Percentiles rank a stretch among this genome's conserved stretches.
These are phyloP conservation scores for Beris chalybata DNA, from an alignment of 2,888 invertebrate species.

Conservation along the genomic window DNA sequence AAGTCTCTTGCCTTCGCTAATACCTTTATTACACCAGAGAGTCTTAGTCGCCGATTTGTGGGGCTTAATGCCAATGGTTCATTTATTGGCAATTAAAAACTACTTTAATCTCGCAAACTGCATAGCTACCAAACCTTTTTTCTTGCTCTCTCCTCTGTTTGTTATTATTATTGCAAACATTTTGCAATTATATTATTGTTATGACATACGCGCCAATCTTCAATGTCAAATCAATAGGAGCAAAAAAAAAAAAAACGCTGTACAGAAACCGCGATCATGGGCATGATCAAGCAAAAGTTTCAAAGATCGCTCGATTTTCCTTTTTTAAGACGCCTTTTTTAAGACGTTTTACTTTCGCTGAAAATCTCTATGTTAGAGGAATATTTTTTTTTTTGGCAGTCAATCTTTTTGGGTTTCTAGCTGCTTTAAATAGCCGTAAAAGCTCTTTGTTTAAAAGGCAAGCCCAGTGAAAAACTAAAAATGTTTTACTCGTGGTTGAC, in stretches of 20 bases:
- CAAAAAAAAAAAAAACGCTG: not conserved
- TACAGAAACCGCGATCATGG: constrained; percentile 8
- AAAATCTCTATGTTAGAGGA: not conserved
- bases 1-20: no score
- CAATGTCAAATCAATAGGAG: constrained; percentile 24
- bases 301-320: not conserved
- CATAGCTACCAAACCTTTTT: no score
- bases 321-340: not conserved
- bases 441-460: constrained; percentile 13
- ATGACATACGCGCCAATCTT: constrained; percentile 24
- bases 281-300: constrained; percentile 7
- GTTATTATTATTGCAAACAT: constrained; percentile 2
- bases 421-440: constrained; percentile 24
- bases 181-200: constrained; percentile 20
- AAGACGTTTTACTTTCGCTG: not conserved
- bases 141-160: no score
- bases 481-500: constrained; percentile 18
- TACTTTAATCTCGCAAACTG: no score
- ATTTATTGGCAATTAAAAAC: no score
- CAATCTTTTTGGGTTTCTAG: constrained; percentile 3
- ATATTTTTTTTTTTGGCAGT: not conserved
- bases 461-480: not conserved
- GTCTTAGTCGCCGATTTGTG: no score
- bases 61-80: no score
- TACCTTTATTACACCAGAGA: no score